Percentiles rank a stretch among this genome's conserved stretches.
These are phyloP conservation scores for Florisuga fusca DNA, from an alignment of 2,797 vertebrate genomes.

Conservation along the genomic window DNA sequence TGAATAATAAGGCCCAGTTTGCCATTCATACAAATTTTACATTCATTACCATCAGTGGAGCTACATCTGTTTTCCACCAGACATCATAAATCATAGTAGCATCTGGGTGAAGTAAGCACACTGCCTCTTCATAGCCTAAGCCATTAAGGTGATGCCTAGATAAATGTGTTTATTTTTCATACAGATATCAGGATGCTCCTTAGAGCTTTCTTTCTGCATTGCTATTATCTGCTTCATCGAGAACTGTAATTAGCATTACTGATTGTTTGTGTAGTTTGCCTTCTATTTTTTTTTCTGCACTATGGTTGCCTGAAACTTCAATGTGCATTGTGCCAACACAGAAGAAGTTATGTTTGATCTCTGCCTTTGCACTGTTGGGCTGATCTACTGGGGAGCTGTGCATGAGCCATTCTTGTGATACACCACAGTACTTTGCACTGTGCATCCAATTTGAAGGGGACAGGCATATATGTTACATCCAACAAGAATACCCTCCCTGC, in stretches of 20 bases:
- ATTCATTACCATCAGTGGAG: neutral
- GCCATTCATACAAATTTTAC: neutral
- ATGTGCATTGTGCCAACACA: neutral
- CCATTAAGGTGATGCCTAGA: conserved; percentile 40
- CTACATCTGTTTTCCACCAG: neutral
- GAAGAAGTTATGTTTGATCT: neutral
- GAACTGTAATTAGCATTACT: conserved; percentile 41
- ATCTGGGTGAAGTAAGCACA: neutral
- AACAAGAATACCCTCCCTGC: neutral
- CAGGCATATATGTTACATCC: neutral
- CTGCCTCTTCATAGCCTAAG: neutral
- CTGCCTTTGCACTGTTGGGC: neutral
- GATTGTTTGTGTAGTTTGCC: neutral
- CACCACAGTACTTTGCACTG: neutral
- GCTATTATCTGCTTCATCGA: conserved; percentile 31
- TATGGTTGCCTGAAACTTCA: neutral
- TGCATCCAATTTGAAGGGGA: neutral
- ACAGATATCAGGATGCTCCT: conserved; percentile 54
- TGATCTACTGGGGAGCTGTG: neutral
- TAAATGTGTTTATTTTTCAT: conserved; percentile 56
- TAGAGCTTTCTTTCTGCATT: conserved; percentile 2
- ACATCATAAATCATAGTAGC: neutral
- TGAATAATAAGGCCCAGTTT: neutral
- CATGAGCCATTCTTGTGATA: neutral
- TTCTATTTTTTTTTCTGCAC: neutral